Percentiles rank a stretch among this genome's conserved stretches.
Evolutionary conservation across 2,888 invertebrate genomes (phyloP).

Genomic region (Noctuana brunneofusca): DNA sequence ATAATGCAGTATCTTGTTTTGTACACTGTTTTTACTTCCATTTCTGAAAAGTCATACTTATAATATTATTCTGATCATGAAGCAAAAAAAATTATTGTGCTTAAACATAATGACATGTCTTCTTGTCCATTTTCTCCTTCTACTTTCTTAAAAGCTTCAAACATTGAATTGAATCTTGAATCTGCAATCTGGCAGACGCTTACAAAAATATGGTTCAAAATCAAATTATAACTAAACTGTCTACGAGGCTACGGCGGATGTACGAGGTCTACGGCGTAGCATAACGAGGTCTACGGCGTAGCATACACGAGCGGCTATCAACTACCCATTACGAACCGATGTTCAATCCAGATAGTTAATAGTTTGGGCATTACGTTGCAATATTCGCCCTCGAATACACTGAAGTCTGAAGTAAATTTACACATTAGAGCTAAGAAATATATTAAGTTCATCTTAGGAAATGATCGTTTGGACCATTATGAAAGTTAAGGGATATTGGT

Average conservation of each 20-base stretch:
- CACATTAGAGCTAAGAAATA: slow-evolving; percentile 11
- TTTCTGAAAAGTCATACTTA: too few species aligned
- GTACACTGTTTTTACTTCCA: neutral
- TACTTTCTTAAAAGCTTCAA: too few species aligned
- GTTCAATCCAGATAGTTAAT: slow-evolving; percentile 10
- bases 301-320: neutral
- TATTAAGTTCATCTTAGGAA: neutral
- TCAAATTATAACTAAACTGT: too few species aligned
- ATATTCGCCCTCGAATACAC: slow-evolving; percentile 6
- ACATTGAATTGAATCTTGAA: too few species aligned
- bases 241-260: neutral
- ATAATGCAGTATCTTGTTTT: neutral
- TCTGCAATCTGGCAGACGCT: too few species aligned
- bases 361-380: slow-evolving; percentile 15
- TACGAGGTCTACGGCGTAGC: neutral
- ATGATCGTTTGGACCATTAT: too few species aligned
- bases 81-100: too few species aligned
- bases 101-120: too few species aligned
- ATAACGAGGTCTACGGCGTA: neutral
- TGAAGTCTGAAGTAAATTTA: slow-evolving; percentile 13
- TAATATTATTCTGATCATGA: too few species aligned
- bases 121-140: too few species aligned
- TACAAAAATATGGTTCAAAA: too few species aligned
- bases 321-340: slow-evolving; percentile 1
- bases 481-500: too few species aligned